phyloP scores from a whole-genome alignment of 2,888 invertebrate species.

The Folsomia candida region DNA sequence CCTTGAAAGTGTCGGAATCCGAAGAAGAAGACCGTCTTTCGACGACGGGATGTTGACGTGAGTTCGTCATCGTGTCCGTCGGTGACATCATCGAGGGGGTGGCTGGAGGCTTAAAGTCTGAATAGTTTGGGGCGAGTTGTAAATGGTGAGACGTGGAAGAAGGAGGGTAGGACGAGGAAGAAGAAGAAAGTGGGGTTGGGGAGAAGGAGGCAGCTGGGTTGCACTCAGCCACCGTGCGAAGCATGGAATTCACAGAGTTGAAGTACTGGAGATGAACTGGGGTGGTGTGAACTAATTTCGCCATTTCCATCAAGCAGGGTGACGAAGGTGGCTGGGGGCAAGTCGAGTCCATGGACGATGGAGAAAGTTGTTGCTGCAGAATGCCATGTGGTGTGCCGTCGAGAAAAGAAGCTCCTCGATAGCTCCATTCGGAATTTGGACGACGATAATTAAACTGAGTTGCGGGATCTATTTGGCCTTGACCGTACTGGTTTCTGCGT shows the following conservation, averaged over 20 bases:
- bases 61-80: neutral
- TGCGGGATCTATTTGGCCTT: neutral
- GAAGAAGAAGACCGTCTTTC: neutral
- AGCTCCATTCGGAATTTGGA: too few relatives aligned
- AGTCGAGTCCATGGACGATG: neutral
- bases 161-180: neutral
- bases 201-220: neutral
- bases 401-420: too few relatives aligned
- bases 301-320: slow-evolving; percentile 10
- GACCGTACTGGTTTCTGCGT: neutral
- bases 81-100: neutral
- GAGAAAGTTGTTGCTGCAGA: neutral
- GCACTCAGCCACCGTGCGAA: slow-evolving; percentile 9
- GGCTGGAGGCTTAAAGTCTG: neutral
- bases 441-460: too few relatives aligned
- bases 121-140: neutral
- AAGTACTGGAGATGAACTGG: neutral
- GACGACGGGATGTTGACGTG: neutral
- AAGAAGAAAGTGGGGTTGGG: neutral
- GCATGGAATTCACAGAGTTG: slow-evolving; percentile 10
- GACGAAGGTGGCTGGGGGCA: neutral
- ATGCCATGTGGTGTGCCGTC: too few relatives aligned
- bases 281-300: neutral
- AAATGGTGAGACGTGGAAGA: neutral
- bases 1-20: slow-evolving; percentile 5